Evolutionary conservation across 2,797 vertebrate species (phyloP), one percentile per base, ranked within the genome.

Genomic region (Peromyscus eremicus): DNA sequence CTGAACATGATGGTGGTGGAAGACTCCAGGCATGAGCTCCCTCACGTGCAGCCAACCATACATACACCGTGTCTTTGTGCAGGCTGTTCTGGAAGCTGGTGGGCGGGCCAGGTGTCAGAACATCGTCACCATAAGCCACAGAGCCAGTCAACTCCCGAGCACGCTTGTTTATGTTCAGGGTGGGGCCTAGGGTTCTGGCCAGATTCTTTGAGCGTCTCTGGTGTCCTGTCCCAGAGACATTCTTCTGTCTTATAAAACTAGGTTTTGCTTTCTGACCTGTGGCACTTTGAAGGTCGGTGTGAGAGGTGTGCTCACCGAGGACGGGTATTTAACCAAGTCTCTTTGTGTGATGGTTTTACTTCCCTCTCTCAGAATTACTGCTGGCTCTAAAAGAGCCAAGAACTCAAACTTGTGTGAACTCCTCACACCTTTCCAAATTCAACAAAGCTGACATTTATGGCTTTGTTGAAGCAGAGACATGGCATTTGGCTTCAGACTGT

Each of bases 401-500:
- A 98, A 98, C 98, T 98, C 97, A 98, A 98, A 98, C 98, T 98
- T 98, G 97, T 98, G 95, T 99, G 98, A 99, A 98, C 98, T 98
- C 98, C 98, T 98, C 98, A 99, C 98, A 99, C 98, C 98, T 99
- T 98, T 98, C 98, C 98, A 98, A 98, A 99, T 98, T 99, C 98
- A 99, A 98, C 98, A 99, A 99, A 98, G 98, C 98, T 99, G 98
- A 99, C 98, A 98, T 99, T 98, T 98, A 99, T 98, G 98, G 98
- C 98, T 98, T 98, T 97, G 98, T 98, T 98, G 98, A 98, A 98
- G 98, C 98, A 95, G 98, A 98, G 98, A 98, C 98, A 98, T 98
- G 98, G 98, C 98, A 98, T 98, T 98, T 98, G 97, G 98, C 98
- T 98, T 98, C 97, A 97, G 98, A 98, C 99, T 98, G 98, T 99